Evolutionary conservation across 2,888 invertebrate species (phyloP).

Genomic region (Patella caerulea): DNA sequence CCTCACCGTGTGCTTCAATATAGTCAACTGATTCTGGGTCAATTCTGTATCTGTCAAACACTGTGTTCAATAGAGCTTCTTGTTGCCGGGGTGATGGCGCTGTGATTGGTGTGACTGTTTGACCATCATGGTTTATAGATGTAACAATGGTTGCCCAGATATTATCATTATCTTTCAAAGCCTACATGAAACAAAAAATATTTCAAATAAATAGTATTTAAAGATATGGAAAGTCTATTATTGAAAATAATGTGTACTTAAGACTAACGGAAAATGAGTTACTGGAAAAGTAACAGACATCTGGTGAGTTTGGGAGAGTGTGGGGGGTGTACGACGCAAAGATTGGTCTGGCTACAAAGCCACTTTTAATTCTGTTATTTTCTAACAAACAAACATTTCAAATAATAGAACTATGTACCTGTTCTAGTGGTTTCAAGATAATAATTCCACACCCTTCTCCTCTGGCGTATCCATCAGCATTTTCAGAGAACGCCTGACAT

Average conservation of each 20-base stretch:
- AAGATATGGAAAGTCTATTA: not conserved
- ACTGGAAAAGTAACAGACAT: too few relatives aligned
- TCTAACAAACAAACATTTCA: too few relatives aligned
- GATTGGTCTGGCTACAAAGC: too few relatives aligned
- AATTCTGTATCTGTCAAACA: slow-evolving; percentile 25
- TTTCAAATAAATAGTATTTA: not conserved
- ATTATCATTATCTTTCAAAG: slow-evolving; percentile 40
- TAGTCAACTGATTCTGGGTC: slow-evolving; percentile 32
- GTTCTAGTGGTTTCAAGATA: slow-evolving; percentile 45
- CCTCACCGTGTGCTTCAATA: slow-evolving; percentile 46
- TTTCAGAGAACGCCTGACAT: slow-evolving; percentile 49
- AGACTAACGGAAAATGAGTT: too few relatives aligned
- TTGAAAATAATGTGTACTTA: too few relatives aligned
- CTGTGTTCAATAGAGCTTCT: slow-evolving; percentile 22
- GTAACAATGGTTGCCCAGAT: slow-evolving; percentile 44
- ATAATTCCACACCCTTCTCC: slow-evolving; percentile 59
- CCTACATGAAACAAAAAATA: slow-evolving; percentile 24
- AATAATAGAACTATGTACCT: slow-evolving; percentile 31
- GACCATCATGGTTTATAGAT: slow-evolving; percentile 52
- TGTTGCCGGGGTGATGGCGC: slow-evolving; percentile 45
- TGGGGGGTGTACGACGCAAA: too few relatives aligned
- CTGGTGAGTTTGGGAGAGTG: too few relatives aligned
- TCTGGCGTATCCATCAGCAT: slow-evolving; percentile 57
- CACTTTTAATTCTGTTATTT: too few relatives aligned
- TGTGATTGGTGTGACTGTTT: slow-evolving; percentile 45